These are phyloP conservation scores for Diprion similis DNA, from an alignment of 1,140 invertebrate species.

Conservation along the genomic window DNA sequence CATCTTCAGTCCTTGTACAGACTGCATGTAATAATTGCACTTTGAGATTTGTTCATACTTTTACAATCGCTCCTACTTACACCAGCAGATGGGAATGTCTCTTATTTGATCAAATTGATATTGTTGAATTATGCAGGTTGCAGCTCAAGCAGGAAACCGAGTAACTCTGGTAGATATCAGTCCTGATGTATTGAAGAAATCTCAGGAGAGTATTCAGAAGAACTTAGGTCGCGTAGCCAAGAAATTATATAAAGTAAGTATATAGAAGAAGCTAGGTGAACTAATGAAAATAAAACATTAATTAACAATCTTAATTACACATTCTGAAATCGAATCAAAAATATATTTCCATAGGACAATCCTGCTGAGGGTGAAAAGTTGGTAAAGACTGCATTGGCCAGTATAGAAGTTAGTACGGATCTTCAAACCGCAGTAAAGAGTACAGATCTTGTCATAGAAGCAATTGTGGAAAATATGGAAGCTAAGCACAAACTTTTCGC, in stretches of 20 bases:
- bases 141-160: constrained; percentile 78
- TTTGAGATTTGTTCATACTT: too few relatives aligned
- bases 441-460: constrained; percentile 84
- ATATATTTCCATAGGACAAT: constrained; percentile 55
- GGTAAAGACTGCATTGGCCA: constrained; percentile 66
- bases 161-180: constrained; percentile 80
- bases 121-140: constrained; percentile 65
- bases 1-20: too few relatives aligned
- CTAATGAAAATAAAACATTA: too few relatives aligned
- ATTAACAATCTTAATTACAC: neutral
- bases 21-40: too few relatives aligned
- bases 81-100: too few relatives aligned
- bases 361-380: constrained; percentile 72
- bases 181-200: constrained; percentile 73
- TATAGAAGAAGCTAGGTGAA: neutral
- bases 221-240: constrained; percentile 80
- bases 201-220: constrained; percentile 70
- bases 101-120: too few relatives aligned
- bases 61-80: too few relatives aligned
- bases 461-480: constrained; percentile 85
- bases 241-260: constrained; percentile 72
- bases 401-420: constrained; percentile 70
- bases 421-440: constrained; percentile 67
- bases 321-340: neutral
- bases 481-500: constrained; percentile 82